A percentile compares a stretch with the other conserved stretches of the same genome.
Evolutionary conservation across 2,888 invertebrate genomes (phyloP).

Genomic region (Fragum whitleyi): DNA sequence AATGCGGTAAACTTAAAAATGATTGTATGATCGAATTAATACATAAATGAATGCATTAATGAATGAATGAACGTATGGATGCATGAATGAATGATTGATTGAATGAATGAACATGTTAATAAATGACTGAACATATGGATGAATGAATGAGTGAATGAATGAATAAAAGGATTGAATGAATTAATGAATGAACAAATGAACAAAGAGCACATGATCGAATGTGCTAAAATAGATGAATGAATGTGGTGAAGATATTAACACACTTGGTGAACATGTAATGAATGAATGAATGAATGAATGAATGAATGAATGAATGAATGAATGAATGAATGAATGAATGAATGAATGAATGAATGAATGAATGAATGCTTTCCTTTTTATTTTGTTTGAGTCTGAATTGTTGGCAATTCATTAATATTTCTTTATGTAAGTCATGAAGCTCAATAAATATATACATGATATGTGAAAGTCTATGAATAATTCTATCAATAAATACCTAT

Average conservation of each 20-base stretch:
- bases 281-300: conserved; percentile 21
- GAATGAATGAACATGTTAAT: not conserved
- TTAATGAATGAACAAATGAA: conserved; percentile 16
- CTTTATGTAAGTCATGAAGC: too few species aligned
- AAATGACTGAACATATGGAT: conserved; percentile 14
- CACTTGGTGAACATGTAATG: too few species aligned
- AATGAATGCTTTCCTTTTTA: not conserved
- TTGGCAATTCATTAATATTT: too few species aligned
- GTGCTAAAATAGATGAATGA: not conserved
- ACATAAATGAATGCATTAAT: conserved; percentile 20
- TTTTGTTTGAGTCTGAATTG: too few species aligned
- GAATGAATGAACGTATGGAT: not conserved
- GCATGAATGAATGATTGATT: not conserved
- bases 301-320: conserved; percentile 14
- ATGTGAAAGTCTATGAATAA: not conserved
- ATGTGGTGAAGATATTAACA: too few species aligned
- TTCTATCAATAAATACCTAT: conserved; percentile 29
- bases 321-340: conserved; percentile 19
- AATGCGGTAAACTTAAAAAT: too few species aligned
- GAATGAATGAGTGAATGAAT: conserved; percentile 15
- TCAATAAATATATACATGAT: not conserved
- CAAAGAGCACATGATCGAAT: not conserved
- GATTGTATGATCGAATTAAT: conserved; percentile 10
- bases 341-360: conserved; percentile 19
- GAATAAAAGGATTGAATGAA: conserved; percentile 3